These are phyloP conservation scores for Parasteatoda tepidariorum DNA, from an alignment of 1,140 invertebrate genomes.

Conservation along the genomic window DNA sequence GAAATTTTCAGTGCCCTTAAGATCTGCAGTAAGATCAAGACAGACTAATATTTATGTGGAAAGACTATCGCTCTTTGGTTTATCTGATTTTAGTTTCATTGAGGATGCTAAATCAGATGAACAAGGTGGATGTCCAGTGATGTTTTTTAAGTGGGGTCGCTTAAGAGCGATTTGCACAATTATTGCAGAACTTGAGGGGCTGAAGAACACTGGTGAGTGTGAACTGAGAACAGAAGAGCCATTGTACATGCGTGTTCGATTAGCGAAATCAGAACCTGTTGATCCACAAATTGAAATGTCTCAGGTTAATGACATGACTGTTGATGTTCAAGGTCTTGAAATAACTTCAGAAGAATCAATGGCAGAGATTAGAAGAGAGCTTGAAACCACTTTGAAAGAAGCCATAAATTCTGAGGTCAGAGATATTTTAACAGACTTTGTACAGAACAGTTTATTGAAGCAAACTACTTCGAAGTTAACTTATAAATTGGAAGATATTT, in stretches of 20 bases:
- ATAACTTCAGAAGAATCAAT: neutral
- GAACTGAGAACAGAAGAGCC: neutral
- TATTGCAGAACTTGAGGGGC: neutral
- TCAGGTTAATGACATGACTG: neutral
- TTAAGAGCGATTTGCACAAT: neutral
- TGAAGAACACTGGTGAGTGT: neutral
- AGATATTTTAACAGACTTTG: slow-evolving; percentile 7
- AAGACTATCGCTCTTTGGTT: neutral
- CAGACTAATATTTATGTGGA: slow-evolving; percentile 4
- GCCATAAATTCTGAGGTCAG: neutral
- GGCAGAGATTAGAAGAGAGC: neutral
- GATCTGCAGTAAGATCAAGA: neutral
- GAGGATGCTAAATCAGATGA: neutral
- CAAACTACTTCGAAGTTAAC: neutral
- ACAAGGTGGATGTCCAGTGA: neutral
- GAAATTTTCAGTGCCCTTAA: neutral
- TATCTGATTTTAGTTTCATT: neutral
- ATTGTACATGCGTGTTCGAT: slow-evolving; percentile 9
- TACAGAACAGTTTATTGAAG: neutral
- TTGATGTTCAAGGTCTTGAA: neutral
- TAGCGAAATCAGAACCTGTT: neutral
- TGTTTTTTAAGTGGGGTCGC: slow-evolving; percentile 1
- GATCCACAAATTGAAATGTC: slow-evolving; percentile 21
- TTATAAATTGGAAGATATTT: neutral
- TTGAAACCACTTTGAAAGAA: neutral